These are phyloP conservation scores for Cettia cetti DNA, from an alignment of 2,113 vertebrate species.

Conservation along the genomic window DNA sequence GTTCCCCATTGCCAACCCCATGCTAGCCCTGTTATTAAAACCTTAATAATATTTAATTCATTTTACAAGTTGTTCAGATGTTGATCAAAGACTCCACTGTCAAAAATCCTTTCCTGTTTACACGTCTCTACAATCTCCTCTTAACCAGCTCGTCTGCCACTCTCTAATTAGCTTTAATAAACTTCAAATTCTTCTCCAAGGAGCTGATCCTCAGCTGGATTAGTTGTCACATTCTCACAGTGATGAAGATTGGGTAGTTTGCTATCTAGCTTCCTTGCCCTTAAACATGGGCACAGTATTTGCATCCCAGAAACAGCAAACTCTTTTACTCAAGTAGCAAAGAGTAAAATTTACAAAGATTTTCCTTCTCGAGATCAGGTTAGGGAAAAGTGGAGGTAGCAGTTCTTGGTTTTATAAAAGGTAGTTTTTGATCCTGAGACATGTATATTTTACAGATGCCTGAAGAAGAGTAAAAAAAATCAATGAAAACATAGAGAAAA, in stretches of 20 bases:
- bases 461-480: background rate
- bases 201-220: background rate
- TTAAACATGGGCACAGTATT: background rate
- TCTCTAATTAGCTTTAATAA: background rate
- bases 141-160: background rate
- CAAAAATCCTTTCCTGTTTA: background rate
- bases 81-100: background rate
- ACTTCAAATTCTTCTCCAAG: background rate
- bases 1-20: background rate
- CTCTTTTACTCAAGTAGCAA: background rate
- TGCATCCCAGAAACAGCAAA: background rate
- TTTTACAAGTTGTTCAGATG: background rate
- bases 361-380: background rate
- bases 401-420: background rate
- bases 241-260: background rate
- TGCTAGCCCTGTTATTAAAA: background rate
- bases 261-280: background rate
- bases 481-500: rapidly evolving
- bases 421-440: background rate
- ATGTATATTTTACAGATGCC: background rate
- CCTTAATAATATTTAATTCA: background rate
- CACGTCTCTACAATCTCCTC: background rate
- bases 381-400: background rate
- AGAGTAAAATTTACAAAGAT: background rate
- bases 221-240: background rate